These are phyloP conservation scores for Herminia tarsipennalis DNA, from an alignment of 2,888 invertebrate genomes.

Conservation along the genomic window DNA sequence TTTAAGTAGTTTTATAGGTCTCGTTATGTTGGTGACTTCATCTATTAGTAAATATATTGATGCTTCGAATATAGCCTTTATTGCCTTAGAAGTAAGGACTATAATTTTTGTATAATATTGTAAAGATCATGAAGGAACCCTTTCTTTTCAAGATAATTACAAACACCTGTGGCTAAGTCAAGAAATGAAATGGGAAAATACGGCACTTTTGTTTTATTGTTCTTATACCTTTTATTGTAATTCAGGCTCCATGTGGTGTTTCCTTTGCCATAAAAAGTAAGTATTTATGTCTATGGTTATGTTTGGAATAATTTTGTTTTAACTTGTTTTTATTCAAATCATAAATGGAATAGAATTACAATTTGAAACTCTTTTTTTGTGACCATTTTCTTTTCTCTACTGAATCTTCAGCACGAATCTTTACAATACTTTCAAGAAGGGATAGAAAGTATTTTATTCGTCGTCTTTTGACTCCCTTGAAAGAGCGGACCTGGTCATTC, in stretches of 20 bases:
- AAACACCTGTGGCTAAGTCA: constrained; percentile 51
- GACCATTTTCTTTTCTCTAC: too few species aligned
- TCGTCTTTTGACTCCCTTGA: too few species aligned
- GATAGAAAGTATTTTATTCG: too few species aligned
- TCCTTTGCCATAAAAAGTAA: constrained; percentile 4
- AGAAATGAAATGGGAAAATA: constrained; percentile 31
- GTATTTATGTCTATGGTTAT: not conserved
- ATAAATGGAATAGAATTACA: too few species aligned
- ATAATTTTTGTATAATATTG: constrained; percentile 27
- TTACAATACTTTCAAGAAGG: too few species aligned
- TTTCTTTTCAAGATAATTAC: constrained; percentile 54
- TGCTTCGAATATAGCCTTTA: constrained; percentile 23
- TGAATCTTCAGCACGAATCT: too few species aligned
- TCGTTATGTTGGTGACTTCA: constrained; percentile 11
- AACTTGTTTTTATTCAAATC: not conserved
- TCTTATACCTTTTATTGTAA: constrained; percentile 20
- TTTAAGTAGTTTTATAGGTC: constrained; percentile 13
- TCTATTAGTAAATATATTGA: constrained; percentile 15
- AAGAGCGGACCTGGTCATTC: too few species aligned
- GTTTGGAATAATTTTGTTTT: not conserved
- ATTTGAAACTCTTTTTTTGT: too few species aligned
- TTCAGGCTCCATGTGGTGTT: constrained; percentile 1
- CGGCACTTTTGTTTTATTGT: constrained; percentile 30
- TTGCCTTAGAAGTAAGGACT: constrained; percentile 17
- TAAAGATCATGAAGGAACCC: constrained; percentile 47